Conservation (phyloP, 2,888 invertebrate genomes). For the Alloscopus bannaensis region DNA sequence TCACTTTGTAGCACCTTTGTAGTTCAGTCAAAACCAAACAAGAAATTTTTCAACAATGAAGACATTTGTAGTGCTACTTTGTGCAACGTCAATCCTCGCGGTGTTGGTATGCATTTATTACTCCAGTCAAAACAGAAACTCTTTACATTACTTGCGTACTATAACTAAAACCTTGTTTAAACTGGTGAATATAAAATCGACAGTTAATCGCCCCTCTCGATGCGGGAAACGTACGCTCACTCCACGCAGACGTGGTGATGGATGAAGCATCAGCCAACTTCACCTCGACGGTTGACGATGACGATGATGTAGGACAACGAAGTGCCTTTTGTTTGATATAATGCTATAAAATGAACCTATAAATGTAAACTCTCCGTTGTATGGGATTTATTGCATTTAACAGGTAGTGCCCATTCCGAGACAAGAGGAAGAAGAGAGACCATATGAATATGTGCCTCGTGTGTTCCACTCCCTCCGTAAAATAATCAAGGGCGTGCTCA, state of each 20-base stretch:
- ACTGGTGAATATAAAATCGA: not conserved
- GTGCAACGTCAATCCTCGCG: conserved; percentile 23
- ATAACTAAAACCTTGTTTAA: not conserved
- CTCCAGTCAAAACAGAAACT: not conserved
- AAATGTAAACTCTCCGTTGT: not conserved
- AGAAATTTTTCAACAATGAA: conserved; percentile 42
- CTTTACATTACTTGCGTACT: not conserved
- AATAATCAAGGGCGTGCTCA: conserved; percentile 63
- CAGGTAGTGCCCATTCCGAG: conserved; percentile 44
- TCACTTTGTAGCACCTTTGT: too few species aligned
- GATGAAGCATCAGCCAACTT: conserved; percentile 47
- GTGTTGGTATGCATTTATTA: conserved; percentile 16
- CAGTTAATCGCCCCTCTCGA: conserved; percentile 5
- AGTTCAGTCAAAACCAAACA: too few species aligned
- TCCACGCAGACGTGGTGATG: conserved; percentile 31
- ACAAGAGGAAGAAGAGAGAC: conserved; percentile 54
- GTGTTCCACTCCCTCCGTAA: conserved; percentile 58
- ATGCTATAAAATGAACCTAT: not conserved
- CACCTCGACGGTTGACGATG: conserved; percentile 13
- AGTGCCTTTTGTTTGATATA: not conserved
- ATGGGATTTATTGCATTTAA: not conserved
- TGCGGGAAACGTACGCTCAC: conserved; percentile 11
- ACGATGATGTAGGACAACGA: conserved; percentile 22
- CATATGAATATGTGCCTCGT: conserved; percentile 60
- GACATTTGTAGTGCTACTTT: conserved; percentile 21